Evolutionary conservation across 1,140 invertebrate genomes (phyloP).

Genomic region (Trichonephila clavata): DNA sequence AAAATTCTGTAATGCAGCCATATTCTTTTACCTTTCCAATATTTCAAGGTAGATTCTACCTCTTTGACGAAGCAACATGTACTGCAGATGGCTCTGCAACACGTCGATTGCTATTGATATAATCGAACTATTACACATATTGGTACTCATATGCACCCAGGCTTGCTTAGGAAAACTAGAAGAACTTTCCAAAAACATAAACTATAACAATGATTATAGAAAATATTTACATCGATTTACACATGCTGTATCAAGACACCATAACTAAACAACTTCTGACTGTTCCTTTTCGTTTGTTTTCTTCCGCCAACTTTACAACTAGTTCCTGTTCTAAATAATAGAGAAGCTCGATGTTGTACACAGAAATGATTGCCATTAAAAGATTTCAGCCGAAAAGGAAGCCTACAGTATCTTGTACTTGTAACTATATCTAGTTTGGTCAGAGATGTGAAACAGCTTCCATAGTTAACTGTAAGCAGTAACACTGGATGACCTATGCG

Average conservation of each 20-base stretch:
- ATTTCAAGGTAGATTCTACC: background rate
- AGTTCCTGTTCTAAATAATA: conserved; percentile 31
- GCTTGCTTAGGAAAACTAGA: conserved; percentile 16
- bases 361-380: conserved; percentile 73
- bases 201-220: conserved; percentile 65
- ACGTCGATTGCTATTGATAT: background rate
- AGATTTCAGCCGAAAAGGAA: conserved; percentile 61
- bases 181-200: conserved; percentile 10
- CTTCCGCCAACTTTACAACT: background rate
- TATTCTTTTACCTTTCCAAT: background rate
- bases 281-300: background rate
- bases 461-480: background rate
- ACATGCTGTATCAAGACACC: background rate
- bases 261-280: background rate
- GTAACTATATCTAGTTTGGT: background rate
- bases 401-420: conserved; percentile 42
- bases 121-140: conserved; percentile 22
- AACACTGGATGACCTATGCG: background rate
- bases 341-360: conserved; percentile 69
- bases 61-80: background rate
- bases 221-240: conserved; percentile 73
- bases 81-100: background rate
- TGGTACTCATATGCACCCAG: background rate
- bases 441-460: background rate
- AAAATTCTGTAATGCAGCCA: background rate